Evolutionary conservation across 2,888 invertebrate species (phyloP).

Genomic region (Syritta pipiens): DNA sequence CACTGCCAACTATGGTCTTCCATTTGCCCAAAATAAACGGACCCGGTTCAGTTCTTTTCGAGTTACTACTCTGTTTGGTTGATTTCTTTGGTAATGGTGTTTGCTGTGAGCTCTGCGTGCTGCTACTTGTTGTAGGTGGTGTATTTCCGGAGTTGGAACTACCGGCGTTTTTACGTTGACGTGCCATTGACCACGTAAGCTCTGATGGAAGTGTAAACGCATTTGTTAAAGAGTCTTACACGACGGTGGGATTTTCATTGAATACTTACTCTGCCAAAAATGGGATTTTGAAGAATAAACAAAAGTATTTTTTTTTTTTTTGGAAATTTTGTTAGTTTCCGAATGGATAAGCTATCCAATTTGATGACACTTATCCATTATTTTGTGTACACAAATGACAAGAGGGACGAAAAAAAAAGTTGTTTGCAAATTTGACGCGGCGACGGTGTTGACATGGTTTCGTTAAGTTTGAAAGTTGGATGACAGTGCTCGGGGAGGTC

Average conservation of each 20-base stretch:
- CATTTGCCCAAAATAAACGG: slow-evolving; percentile 79
- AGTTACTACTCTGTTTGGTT: slow-evolving; percentile 29
- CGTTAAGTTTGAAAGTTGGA: slow-evolving; percentile 6
- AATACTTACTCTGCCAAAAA: slow-evolving; percentile 31
- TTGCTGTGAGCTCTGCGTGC: slow-evolving; percentile 57
- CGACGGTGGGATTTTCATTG: not conserved
- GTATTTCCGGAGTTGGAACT: slow-evolving; percentile 44
- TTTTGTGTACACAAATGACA: slow-evolving; percentile 64
- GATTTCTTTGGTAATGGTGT: slow-evolving; percentile 49
- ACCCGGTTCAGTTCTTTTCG: slow-evolving; percentile 24
- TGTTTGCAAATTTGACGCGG: slow-evolving; percentile 9
- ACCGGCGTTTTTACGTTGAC: slow-evolving; percentile 52
- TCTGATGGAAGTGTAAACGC: too few relatives aligned
- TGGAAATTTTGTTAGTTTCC: too few relatives aligned
- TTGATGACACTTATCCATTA: slow-evolving; percentile 34
- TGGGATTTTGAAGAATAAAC: not conserved
- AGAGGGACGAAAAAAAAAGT: not conserved
- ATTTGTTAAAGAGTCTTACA: not conserved
- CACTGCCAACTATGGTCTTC: slow-evolving; percentile 83
- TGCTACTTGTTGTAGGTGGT: slow-evolving; percentile 58
- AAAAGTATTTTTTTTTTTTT: slow-evolving; percentile 15
- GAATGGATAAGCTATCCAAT: slow-evolving; percentile 29
- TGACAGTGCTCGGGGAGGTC: not conserved
- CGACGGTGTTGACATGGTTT: not conserved
- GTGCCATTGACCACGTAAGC: slow-evolving; percentile 64